These are phyloP conservation scores for Melanerpes aurifrons DNA, from an alignment of 2,113 vertebrate genomes.

Conservation along the genomic window DNA sequence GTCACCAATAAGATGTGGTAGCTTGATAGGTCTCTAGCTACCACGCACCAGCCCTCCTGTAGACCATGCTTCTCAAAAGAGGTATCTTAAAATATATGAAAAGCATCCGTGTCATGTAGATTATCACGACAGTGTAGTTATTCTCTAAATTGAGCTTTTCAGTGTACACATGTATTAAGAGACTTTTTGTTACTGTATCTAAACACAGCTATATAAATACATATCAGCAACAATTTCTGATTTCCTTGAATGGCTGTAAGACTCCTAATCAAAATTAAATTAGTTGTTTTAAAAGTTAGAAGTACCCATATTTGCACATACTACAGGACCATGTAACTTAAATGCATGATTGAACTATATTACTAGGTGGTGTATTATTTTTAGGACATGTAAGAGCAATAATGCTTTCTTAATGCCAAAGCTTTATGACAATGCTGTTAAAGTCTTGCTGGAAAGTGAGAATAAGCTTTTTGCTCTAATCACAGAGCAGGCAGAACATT, in stretches of 20 bases:
- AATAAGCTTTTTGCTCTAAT: background rate
- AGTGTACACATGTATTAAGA: background rate
- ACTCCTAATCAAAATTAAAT: background rate
- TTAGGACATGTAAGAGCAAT: background rate
- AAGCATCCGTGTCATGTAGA: background rate
- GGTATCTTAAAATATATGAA: slow-evolving; percentile 69
- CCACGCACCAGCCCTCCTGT: slow-evolving; percentile 41
- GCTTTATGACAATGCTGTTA: background rate
- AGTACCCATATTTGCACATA: background rate
- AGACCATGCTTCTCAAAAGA: slow-evolving; percentile 56
- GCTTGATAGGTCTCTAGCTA: slow-evolving; percentile 68
- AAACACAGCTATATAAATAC: background rate
- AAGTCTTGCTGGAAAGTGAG: background rate
- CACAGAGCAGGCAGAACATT: background rate
- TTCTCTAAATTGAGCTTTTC: background rate
- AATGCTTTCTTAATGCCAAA: background rate
- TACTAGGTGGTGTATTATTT: background rate
- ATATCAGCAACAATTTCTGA: background rate
- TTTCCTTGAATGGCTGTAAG: background rate
- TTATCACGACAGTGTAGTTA: background rate
- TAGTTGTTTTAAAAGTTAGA: background rate
- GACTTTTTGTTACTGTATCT: background rate
- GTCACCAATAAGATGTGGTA: slow-evolving; percentile 39
- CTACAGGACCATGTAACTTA: background rate
- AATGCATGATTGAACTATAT: background rate